Evolutionary conservation across 2,888 invertebrate genomes (phyloP).

Genomic region (Cataglyphis cursor): DNA sequence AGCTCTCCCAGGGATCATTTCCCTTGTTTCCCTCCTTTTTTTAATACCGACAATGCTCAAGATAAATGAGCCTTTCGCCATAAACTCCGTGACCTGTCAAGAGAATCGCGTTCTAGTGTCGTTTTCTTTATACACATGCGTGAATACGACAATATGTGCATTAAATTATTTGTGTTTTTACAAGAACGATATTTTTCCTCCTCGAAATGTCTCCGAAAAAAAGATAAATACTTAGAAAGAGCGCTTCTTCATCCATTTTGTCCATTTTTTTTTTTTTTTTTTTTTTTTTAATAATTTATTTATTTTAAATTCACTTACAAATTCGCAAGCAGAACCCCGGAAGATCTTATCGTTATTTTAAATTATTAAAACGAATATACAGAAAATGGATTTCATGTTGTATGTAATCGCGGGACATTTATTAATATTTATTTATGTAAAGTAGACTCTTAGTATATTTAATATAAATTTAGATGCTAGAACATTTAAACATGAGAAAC

Average conservation of each 20-base stretch:
- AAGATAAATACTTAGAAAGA: not conserved
- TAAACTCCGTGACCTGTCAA: conserved; percentile 58
- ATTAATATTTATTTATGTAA: not conserved
- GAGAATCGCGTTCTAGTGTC: conserved; percentile 49
- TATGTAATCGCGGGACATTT: not conserved
- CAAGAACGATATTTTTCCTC: not conserved
- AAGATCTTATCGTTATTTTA: not conserved
- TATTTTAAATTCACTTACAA: not conserved
- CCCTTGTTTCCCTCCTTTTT: conserved; percentile 28
- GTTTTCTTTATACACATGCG: conserved; percentile 14
- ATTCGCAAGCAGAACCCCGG: not conserved
- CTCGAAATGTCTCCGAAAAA: not conserved
- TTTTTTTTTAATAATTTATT: not conserved
- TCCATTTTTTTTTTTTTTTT: not conserved
- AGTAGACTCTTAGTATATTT: not conserved
- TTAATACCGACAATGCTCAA: conserved; percentile 37
- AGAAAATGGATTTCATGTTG: not conserved
- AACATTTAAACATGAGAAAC: not conserved
- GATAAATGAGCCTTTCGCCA: conserved; percentile 67
- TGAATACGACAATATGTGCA: not conserved
- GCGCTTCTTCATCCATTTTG: not conserved
- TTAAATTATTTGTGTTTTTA: conserved; percentile 55
- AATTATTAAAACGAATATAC: not conserved
- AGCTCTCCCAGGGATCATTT: conserved; percentile 63
- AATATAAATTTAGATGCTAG: not conserved